Evolutionary conservation across 2,888 invertebrate genomes (phyloP), one percentile per base, ranked within the genome.

Genomic region (Heteromurus nitidus): DNA sequence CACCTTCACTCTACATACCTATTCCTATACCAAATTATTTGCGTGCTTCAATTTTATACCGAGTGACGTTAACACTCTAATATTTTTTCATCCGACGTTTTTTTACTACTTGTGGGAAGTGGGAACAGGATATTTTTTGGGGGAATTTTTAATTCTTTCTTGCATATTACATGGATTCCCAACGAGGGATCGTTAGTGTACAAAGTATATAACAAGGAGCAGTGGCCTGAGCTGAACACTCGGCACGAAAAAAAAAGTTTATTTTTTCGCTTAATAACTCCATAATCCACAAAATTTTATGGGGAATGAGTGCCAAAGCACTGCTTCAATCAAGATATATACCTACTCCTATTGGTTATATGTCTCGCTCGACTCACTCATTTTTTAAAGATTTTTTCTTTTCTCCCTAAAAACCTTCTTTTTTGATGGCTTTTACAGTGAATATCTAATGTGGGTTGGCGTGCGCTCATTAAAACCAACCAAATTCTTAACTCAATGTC

Each of bases 111-210:
- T 70, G 58, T 70, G 60, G 60, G 26, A 58, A 58, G 36, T 9
- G 3, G 3, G n/a, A 42, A 3, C n/a, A 26, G 36, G 11, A 62
- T 50, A 60, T 26, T 24, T 74, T 77, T 77, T 28, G 50, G 76
- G 76, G 69, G 69, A 77, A 77, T 77, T 68, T 77, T 77, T 77
- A 77, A 77, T 77, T 77, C 50, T 28, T 31, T 18, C 30, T 47
- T 47, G 62, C 36, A 58, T 58, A 26, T 26, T 50, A 50, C 50
- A 50, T 13, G 7, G 13, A 5, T 9, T 36, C 36, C 13, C 24
- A n/a, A n/a, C n/a, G n/a, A n/a, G 24, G 28, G 28, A 60, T 60
- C 53, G 53, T 53, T 53, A 30, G 30, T 13, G n/a, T n/a, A n/a
- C n/a, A n/a, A n/a, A n/a, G n/a, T 62, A 62, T 62, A 30, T 31